phyloP scores from a whole-genome alignment of 1,140 invertebrate species.

The Pseudobourletiella spinata region DNA sequence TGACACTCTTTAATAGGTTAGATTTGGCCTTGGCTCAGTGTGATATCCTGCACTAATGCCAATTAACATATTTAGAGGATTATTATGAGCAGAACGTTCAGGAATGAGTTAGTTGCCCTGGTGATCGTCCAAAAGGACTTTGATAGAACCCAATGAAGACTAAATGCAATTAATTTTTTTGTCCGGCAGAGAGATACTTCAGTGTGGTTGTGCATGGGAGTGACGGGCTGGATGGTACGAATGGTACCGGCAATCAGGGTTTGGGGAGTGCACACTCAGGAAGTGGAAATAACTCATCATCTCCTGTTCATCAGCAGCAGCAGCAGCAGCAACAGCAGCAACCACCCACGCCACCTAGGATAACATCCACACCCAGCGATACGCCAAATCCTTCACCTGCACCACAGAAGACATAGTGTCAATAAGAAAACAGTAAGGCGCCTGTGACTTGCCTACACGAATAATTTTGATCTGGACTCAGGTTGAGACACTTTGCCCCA shows the following conservation, averaged over 20 bases:
- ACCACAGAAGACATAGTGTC: conserved; percentile 7
- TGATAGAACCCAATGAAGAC: background rate
- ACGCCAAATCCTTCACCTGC: conserved; percentile 3
- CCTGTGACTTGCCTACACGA: no score
- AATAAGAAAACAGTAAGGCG: no score
- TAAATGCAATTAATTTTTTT: conserved; percentile 4
- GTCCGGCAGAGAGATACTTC: conserved; percentile 42
- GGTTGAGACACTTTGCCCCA: no score
- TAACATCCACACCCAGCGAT: conserved; percentile 27
- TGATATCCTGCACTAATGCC: background rate
- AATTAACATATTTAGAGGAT: background rate
- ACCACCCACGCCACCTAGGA: conserved; percentile 29
- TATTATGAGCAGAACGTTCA: background rate
- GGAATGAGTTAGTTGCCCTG: no score
- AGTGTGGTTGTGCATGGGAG: conserved; percentile 42
- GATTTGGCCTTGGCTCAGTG: background rate
- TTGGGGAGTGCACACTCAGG: conserved; percentile 16
- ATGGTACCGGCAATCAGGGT: conserved; percentile 11
- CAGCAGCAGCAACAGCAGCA: conserved; percentile 5
- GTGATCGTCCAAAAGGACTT: background rate
- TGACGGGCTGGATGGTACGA: conserved; percentile 31
- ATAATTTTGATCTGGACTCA: no score
- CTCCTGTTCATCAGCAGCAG: conserved; percentile 27
- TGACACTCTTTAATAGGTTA: background rate
- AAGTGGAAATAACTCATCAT: conserved; percentile 27